Percentiles rank a stretch among this genome's conserved stretches.
Conservation (phyloP, 2,888 invertebrate species). For the Acronicta leporina region DNA sequence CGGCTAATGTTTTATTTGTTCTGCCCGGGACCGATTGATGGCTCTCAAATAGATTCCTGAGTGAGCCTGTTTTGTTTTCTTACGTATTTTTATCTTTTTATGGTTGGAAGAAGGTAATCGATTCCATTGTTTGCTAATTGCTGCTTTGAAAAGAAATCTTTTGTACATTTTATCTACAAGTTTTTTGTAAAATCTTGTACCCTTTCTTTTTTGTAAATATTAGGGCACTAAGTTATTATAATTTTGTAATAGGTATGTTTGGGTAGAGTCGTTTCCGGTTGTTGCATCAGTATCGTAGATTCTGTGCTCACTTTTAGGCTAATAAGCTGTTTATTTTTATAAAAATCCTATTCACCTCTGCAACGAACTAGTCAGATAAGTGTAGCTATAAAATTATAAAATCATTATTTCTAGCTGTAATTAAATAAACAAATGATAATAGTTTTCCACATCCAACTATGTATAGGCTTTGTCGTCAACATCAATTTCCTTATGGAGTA, state of each 20-base stretch:
- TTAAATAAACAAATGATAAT: not conserved
- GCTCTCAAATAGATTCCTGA: conserved; percentile 55
- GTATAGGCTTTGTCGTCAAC: conserved; percentile 8
- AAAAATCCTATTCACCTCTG: not conserved
- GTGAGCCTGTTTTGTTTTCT: conserved; percentile 46
- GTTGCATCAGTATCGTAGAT: not conserved
- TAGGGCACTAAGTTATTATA: conserved; percentile 13
- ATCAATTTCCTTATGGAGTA: conserved; percentile 43
- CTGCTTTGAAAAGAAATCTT: conserved; percentile 27
- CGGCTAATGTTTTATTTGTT: conserved; percentile 72
- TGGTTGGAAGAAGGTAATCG: conserved; percentile 41
- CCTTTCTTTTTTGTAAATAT: conserved; percentile 13
- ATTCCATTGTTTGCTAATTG: conserved; percentile 51
- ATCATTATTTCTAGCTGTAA: not conserved
- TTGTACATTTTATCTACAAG: conserved; percentile 11
- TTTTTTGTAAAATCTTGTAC: conserved; percentile 14
- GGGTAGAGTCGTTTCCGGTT: conserved; percentile 7
- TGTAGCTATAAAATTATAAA: not conserved
- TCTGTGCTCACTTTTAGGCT: not conserved
- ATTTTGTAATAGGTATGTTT: not conserved
- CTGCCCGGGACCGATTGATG: conserved; percentile 59
- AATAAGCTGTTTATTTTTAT: too few relatives aligned
- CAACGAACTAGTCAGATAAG: not conserved
- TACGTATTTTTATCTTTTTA: conserved; percentile 47
- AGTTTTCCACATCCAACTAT: conserved; percentile 4